Conservation (phyloP, 2,113 vertebrate species). For the Nothoprocta pentlandii region DNA sequence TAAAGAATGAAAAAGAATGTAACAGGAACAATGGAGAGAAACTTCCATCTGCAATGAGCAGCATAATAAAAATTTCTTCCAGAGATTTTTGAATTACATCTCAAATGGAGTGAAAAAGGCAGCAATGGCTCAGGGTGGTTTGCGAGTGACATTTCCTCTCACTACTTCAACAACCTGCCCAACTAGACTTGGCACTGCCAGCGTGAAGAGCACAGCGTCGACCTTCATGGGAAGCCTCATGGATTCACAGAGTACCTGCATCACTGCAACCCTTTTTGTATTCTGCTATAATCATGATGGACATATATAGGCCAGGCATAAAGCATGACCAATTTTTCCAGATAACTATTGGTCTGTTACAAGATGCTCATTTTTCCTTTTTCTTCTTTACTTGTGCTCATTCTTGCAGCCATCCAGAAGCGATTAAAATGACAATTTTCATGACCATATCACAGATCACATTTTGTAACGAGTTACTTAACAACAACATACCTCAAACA, state of each 20-base stretch:
- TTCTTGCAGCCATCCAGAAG: not conserved
- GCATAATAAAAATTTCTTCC: not conserved
- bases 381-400: not conserved
- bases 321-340: not conserved
- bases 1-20: not conserved
- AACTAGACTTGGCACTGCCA: not conserved
- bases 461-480: not conserved
- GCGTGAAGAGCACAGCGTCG: not conserved
- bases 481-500: not conserved
- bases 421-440: not conserved
- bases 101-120: not conserved
- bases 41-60: not conserved
- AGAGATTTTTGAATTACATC: not conserved
- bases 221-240: rapidly evolving
- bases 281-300: not conserved
- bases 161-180: not conserved
- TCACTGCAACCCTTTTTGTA: not conserved
- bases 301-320: rapidly evolving
- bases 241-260: not conserved
- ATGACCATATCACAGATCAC: not conserved
- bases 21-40: not conserved
- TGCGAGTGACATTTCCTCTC: not conserved
- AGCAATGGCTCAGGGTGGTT: not conserved
- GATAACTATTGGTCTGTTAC: not conserved
- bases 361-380: not conserved